Base-by-base conservation (phyloP, 92 coral and sea anemone species). In the Bergia puertoricense region DNA sequence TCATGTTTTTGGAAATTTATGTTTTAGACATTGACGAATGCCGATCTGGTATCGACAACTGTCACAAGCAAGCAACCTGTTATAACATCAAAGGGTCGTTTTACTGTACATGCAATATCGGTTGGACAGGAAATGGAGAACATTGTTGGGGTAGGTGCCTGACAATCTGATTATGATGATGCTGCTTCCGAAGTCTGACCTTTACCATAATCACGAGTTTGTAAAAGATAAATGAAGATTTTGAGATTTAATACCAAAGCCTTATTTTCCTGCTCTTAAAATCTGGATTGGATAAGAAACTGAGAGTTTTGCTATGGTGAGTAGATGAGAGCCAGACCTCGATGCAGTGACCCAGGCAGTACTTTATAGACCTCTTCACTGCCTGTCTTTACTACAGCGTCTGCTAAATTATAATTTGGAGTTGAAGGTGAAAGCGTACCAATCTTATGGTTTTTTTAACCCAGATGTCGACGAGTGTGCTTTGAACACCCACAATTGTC, bases 21-120 rank as follows among this genome's bases (percentile, higher is more conserved):
- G 38, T 44, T 83, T 22, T 71, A 94, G 98, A 94, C 75, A 88
- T 94, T 82, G 93, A 94, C 54, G 98, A 94, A 74, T 94, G 98
- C 41, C 13, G 76, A 2, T 80, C 85, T 36, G 92, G 85, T 80
- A 91, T 79, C 69, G 88, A 95, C 85, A 91, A 95, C 86, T 95
- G 98, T 23, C 94, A 93, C 77, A 67, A 41, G 23, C 93, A 91
- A 40, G 93, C 96, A 75, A 95, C 87, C 7, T 84, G 87, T 50
- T 23, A 36, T 39, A 84, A 84, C 6, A 84, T 79, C 78, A 68
- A 84, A 10, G 79, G 87, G 1, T 84, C 87, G n/a, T 84, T 84
- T 73, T 84, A 68, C 67, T 84, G 87, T 76, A 84, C 79, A 37
- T 84, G 87, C 79, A 84, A 68, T 20, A 3, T n/a, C 59, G 87